These are phyloP conservation scores for Piezodorus guildinii DNA, from an alignment of 1,140 invertebrate species.

Conservation along the genomic window DNA sequence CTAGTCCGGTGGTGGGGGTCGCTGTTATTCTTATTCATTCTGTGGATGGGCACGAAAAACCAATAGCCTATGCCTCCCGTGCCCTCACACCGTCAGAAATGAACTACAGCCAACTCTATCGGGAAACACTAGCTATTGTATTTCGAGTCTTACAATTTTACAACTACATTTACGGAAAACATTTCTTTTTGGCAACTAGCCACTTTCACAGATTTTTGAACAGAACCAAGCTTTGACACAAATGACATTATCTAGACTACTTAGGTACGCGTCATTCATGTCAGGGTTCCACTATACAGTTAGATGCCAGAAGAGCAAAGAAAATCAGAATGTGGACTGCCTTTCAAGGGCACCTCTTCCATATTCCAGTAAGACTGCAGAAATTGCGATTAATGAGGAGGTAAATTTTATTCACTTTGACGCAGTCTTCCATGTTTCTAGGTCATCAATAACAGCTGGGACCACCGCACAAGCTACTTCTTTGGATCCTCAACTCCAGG, in stretches of 20 bases:
- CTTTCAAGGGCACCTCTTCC: background rate
- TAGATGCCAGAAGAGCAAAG: background rate
- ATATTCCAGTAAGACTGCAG: no score
- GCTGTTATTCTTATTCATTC: slow-evolving; percentile 32
- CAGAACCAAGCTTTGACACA: background rate
- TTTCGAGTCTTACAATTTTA: slow-evolving; percentile 35
- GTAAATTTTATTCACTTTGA: no score
- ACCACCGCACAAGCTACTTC: no score
- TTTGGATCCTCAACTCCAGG: no score
- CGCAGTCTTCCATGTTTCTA: no score
- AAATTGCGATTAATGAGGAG: no score
- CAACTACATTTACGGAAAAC: slow-evolving; percentile 26
- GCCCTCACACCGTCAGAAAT: slow-evolving; percentile 33
- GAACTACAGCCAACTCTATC: slow-evolving; percentile 38
- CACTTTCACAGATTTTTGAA: background rate
- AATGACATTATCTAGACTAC: slow-evolving; percentile 7
- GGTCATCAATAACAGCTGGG: no score
- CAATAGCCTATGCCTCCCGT: slow-evolving; percentile 35
- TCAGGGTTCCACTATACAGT: background rate
- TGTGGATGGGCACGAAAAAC: slow-evolving; percentile 32
- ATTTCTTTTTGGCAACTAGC: slow-evolving; percentile 20
- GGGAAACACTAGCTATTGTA: slow-evolving; percentile 36
- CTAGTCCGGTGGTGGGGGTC: slow-evolving; percentile 30
- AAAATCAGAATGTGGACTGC: slow-evolving; percentile 6
- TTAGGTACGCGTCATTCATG: background rate